Evolutionary conservation across 2,888 invertebrate genomes (phyloP).

Genomic region (Drosophila birchii): DNA sequence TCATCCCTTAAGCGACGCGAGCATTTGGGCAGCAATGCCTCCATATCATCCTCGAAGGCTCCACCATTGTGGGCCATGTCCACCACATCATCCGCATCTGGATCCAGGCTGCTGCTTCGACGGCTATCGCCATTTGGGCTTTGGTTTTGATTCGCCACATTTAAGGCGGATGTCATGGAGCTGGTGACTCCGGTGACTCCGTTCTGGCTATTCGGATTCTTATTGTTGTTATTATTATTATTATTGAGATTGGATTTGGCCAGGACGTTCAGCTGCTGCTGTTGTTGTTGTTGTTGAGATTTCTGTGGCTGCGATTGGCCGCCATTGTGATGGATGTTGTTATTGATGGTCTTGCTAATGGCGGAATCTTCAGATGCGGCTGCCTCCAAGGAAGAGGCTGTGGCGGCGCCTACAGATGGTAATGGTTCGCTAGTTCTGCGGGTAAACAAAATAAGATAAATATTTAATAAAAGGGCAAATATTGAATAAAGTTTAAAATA

Average conservation of each 20-base stretch:
- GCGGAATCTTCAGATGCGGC: slow-evolving; percentile 27
- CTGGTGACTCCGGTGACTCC: slow-evolving; percentile 12
- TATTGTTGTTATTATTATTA: slow-evolving; percentile 53
- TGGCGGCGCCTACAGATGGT: slow-evolving; percentile 46
- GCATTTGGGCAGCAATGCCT: slow-evolving; percentile 84
- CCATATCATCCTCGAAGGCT: slow-evolving; percentile 84
- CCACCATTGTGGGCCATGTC: slow-evolving; percentile 79
- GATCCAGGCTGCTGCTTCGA: slow-evolving; percentile 65
- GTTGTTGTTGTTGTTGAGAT: slow-evolving; percentile 52
- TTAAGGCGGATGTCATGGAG: slow-evolving; percentile 52
- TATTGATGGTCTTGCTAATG: slow-evolving; percentile 49
- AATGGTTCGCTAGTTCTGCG: slow-evolving; percentile 72
- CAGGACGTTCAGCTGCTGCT: slow-evolving; percentile 31
- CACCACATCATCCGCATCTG: slow-evolving; percentile 63
- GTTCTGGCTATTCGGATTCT: slow-evolving; percentile 57
- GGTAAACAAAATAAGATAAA: slow-evolving; percentile 2
- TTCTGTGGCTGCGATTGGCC: slow-evolving; percentile 65
- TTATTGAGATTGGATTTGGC: slow-evolving; percentile 54
- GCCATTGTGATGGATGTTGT: slow-evolving; percentile 58
- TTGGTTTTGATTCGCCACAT: slow-evolving; percentile 42
- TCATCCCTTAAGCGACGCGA: slow-evolving; percentile 84
- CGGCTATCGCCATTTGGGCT: slow-evolving; percentile 49
- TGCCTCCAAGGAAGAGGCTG: slow-evolving; percentile 47
- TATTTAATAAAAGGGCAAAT: background rate
- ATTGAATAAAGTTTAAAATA: background rate